phyloP scores from a whole-genome alignment of 2,113 vertebrate genomes.

The Limanda limanda region DNA sequence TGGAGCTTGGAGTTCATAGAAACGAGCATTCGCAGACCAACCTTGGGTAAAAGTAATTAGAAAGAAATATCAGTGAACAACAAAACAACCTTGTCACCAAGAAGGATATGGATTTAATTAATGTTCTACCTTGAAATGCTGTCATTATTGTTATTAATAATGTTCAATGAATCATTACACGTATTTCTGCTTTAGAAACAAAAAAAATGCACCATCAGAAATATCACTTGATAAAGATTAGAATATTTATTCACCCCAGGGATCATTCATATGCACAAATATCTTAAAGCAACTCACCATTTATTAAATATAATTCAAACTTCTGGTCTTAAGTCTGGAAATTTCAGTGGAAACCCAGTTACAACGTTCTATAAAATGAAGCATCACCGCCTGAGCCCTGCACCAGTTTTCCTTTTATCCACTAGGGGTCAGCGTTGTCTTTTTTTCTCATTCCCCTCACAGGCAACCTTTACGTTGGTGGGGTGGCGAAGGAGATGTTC shows the following conservation, averaged over 20 bases:
- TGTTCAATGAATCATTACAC: neutral
- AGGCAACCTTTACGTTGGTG: constrained; percentile 95
- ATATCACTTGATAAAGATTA: neutral
- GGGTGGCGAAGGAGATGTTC: constrained; percentile 94
- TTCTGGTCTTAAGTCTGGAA: neutral
- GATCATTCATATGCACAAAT: neutral
- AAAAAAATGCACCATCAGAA: neutral
- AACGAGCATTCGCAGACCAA: neutral
- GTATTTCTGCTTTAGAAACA: neutral
- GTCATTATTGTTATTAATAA: neutral
- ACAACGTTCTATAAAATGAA: neutral
- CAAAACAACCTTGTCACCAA: neutral
- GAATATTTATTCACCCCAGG: neutral
- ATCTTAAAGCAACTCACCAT: neutral
- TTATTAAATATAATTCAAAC: neutral
- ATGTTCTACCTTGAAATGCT: neutral
- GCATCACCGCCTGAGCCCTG: neutral
- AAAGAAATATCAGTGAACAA: constrained; percentile 11
- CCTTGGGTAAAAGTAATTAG: constrained; percentile 1
- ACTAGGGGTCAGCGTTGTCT: constrained; percentile 73
- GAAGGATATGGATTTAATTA: constrained; percentile 1
- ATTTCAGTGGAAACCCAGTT: neutral
- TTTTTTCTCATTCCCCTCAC: constrained; percentile 29
- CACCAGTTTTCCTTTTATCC: constrained; percentile 18
- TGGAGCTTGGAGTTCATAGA: constrained; percentile 24